These are phyloP conservation scores for Abscondita cerata DNA, from an alignment of 2,888 invertebrate genomes.

Conservation along the genomic window DNA sequence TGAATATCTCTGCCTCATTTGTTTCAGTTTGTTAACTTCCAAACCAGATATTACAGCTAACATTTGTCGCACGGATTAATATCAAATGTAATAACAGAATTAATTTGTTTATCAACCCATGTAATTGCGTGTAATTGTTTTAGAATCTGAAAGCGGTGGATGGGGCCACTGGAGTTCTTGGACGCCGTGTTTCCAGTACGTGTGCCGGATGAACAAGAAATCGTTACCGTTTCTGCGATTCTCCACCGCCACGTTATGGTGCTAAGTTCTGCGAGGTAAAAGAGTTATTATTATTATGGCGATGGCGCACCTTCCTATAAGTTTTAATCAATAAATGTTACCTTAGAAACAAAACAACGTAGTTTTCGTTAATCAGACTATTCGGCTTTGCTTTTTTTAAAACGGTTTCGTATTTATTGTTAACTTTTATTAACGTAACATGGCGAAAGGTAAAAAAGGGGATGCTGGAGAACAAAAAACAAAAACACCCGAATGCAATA, in stretches of 20 bases:
- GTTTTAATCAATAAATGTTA: slow-evolving; percentile 6
- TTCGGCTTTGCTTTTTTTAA: too few species aligned
- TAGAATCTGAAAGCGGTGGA: slow-evolving; percentile 78
- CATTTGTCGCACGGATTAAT: too few species aligned
- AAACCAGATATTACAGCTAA: too few species aligned
- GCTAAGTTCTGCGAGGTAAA: slow-evolving; percentile 87
- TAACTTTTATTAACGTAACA: too few species aligned
- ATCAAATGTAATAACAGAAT: too few species aligned
- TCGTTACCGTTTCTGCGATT: slow-evolving; percentile 87
- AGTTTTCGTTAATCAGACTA: too few species aligned
- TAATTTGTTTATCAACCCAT: too few species aligned
- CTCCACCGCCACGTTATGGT: slow-evolving; percentile 86
- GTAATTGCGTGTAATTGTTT: slow-evolving; percentile 31
- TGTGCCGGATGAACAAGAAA: slow-evolving; percentile 80
- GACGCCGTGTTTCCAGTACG: slow-evolving; percentile 82
- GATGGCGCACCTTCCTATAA: background rate
- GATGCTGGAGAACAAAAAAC: slow-evolving; percentile 57
- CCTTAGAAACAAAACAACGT: slow-evolving; percentile 3
- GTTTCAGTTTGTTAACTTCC: too few species aligned
- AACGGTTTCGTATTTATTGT: too few species aligned
- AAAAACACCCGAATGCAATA: slow-evolving; percentile 55
- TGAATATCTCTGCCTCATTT: too few species aligned
- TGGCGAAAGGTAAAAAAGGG: slow-evolving; percentile 51
- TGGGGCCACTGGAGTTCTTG: slow-evolving; percentile 84
- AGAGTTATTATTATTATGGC: slow-evolving; percentile 11